phyloP scores from a whole-genome alignment of 2,113 vertebrate genomes.

The Nycticebus coucang region DNA sequence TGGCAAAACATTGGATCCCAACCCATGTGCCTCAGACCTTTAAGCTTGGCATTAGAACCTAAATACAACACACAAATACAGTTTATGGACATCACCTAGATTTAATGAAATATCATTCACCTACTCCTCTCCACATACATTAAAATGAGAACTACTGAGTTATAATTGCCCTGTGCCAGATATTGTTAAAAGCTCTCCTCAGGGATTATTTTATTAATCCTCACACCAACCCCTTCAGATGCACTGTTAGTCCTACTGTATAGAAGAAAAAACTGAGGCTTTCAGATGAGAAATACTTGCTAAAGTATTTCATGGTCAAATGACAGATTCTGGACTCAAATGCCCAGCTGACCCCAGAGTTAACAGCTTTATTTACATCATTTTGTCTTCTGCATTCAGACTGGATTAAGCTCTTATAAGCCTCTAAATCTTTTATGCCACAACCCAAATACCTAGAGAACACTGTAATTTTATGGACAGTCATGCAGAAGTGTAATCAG shows the following conservation, averaged over 20 bases:
- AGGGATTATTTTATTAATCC: neutral
- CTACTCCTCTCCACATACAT: neutral
- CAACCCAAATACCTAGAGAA: neutral
- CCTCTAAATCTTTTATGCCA: neutral
- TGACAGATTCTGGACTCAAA: neutral
- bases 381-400: conserved; percentile 16
- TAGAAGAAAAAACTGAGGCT: neutral
- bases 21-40: neutral
- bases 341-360: neutral
- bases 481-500: neutral
- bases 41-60: neutral
- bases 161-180: neutral
- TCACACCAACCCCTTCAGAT: neutral
- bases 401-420: neutral
- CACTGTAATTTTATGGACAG: neutral
- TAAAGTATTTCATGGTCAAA: neutral
- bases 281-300: neutral
- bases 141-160: neutral
- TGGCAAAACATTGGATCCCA: neutral
- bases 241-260: neutral
- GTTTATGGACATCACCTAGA: neutral
- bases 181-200: neutral
- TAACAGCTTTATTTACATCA: neutral
- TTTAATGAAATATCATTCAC: neutral
- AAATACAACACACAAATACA: neutral